These are phyloP conservation scores for Microcebus griseorufus DNA, from an alignment of 2,113 vertebrate species.

Conservation along the genomic window DNA sequence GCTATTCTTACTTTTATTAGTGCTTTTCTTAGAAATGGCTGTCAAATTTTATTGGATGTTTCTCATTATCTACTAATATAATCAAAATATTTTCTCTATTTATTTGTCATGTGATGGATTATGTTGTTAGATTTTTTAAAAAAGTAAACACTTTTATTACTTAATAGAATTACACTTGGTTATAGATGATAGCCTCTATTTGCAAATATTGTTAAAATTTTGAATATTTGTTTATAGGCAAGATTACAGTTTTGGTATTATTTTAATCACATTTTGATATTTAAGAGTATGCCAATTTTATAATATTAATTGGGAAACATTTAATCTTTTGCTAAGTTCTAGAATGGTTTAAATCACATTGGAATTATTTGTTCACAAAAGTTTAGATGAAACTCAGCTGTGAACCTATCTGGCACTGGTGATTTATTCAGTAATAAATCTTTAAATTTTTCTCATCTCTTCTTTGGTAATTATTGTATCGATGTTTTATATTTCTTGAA, in stretches of 20 bases:
- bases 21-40: not conserved
- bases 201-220: not conserved
- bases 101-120: not conserved
- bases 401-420: not conserved
- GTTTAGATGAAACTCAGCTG: not conserved
- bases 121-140: not conserved
- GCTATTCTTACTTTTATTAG: not conserved
- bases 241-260: not conserved
- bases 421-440: not conserved
- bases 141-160: not conserved
- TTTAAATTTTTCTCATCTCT: not conserved
- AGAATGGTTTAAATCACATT: not conserved
- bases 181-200: too few species aligned
- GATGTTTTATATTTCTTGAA: not conserved
- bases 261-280: not conserved
- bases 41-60: not conserved
- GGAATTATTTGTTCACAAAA: not conserved
- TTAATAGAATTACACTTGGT: not conserved
- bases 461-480: not conserved
- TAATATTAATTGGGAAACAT: not conserved
- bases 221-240: not conserved
- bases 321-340: not conserved
- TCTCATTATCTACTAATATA: not conserved
- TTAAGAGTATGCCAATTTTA: not conserved
- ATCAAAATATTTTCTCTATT: not conserved